These are phyloP conservation scores for Anastrepha ludens DNA, from an alignment of 1,140 invertebrate genomes.

Conservation along the genomic window DNA sequence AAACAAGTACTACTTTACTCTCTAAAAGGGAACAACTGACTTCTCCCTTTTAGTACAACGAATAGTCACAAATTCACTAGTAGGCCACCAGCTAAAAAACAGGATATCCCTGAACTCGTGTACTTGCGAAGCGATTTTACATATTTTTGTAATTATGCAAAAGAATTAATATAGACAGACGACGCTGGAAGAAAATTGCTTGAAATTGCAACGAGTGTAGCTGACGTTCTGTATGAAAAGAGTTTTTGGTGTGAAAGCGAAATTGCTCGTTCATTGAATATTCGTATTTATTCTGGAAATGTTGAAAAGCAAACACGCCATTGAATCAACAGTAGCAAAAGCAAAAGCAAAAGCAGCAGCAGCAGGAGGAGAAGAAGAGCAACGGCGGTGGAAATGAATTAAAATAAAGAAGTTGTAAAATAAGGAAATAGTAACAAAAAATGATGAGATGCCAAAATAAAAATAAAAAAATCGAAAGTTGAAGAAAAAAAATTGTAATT, in stretches of 20 bases:
- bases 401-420: neutral
- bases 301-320: constrained; percentile 36
- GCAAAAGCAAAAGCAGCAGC: neutral
- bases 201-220: neutral
- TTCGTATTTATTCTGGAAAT: constrained; percentile 47
- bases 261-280: constrained; percentile 48
- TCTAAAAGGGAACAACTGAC: too few species aligned
- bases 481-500: neutral
- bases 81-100: too few species aligned
- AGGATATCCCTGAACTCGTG: too few species aligned
- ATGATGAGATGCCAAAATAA: neutral
- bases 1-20: too few species aligned
- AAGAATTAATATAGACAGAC: constrained; percentile 7
- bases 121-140: neutral
- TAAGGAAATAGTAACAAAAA: neutral
- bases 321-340: neutral
- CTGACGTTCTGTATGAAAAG: neutral
- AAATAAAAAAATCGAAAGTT: neutral
- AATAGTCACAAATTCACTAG: too few species aligned
- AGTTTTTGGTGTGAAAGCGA: constrained; percentile 21
- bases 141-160: constrained; percentile 23
- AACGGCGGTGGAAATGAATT: neutral
- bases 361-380: neutral
- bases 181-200: neutral
- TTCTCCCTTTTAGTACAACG: too few species aligned